Percentiles rank a stretch among this genome's conserved stretches.
Conservation (phyloP, 1,140 invertebrate species). For the Trichoplusia ni region DNA sequence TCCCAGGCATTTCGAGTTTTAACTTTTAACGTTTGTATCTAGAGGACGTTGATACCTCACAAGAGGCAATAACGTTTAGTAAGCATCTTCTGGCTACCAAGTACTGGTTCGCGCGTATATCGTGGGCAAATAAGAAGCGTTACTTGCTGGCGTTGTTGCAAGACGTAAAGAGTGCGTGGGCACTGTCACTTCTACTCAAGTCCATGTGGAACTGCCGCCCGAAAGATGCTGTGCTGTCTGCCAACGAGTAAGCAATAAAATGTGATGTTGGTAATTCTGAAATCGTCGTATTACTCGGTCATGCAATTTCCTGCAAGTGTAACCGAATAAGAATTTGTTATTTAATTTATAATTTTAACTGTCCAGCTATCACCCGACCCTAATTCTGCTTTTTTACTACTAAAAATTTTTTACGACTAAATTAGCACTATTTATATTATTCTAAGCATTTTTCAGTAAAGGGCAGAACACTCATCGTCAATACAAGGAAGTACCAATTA, state of each 20-base stretch:
- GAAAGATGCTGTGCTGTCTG: conserved; percentile 64
- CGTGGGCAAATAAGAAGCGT: conserved; percentile 60
- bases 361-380: no score
- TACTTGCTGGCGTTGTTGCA: conserved; percentile 59
- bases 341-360: no score
- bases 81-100: conserved; percentile 54
- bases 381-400: no score
- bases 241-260: conserved; percentile 24
- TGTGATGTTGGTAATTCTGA: background rate
- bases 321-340: no score
- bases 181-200: conserved; percentile 62
- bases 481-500: no score
- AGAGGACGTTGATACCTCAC: conserved; percentile 33
- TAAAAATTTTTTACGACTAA: no score
- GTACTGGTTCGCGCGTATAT: conserved; percentile 62
- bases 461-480: no score
- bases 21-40: background rate
- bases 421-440: no score
- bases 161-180: conserved; percentile 57
- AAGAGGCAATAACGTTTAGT: conserved; percentile 48
- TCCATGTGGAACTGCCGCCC: conserved; percentile 69
- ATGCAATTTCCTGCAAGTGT: no score
- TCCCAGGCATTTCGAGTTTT: no score
- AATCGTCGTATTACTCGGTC: no score
- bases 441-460: no score